These are phyloP conservation scores for Cerastis rubricosa DNA, from an alignment of 2,888 invertebrate species.

Conservation along the genomic window DNA sequence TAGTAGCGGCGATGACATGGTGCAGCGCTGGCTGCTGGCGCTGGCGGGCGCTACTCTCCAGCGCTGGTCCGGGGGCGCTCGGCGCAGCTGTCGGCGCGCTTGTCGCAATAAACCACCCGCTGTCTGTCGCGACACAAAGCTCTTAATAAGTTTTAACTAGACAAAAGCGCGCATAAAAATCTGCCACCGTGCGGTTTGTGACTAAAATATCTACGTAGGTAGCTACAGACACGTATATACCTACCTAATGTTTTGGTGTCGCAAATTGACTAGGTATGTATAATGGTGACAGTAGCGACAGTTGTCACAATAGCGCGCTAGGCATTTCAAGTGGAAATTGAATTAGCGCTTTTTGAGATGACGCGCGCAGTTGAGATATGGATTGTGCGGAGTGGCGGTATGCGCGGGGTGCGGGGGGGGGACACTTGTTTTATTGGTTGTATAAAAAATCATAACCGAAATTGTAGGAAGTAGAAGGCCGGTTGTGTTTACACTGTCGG, in stretches of 20 bases:
- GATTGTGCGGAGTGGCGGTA: constrained; percentile 10
- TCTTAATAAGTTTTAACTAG: constrained; percentile 27
- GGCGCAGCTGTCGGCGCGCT: constrained; percentile 38
- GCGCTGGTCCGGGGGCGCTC: constrained; percentile 3
- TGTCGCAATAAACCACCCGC: constrained; percentile 26
- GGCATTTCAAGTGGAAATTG: constrained; percentile 46
- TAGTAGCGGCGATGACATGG: neutral
- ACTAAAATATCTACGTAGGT: constrained; percentile 19
- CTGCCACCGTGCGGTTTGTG: constrained; percentile 8
- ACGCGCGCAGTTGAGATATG: constrained; percentile 26
- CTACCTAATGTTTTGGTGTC: neutral
- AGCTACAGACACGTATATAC: neutral
- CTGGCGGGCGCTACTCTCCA: neutral
- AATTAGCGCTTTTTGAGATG: constrained; percentile 50
- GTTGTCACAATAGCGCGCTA: constrained; percentile 25
- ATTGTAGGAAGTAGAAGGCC: constrained; percentile 29
- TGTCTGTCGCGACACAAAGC: constrained; percentile 21
- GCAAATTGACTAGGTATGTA: constrained; percentile 31
- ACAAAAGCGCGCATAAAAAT: constrained; percentile 21
- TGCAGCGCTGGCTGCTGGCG: neutral
- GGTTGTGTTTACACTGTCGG: neutral
- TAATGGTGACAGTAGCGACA: constrained; percentile 35
- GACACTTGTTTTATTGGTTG: constrained; percentile 11
- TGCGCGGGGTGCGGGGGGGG: neutral
- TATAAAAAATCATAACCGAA: constrained; percentile 37